Conservation (phyloP, 2,113 vertebrate species). For the Lepus timidus region DNA sequence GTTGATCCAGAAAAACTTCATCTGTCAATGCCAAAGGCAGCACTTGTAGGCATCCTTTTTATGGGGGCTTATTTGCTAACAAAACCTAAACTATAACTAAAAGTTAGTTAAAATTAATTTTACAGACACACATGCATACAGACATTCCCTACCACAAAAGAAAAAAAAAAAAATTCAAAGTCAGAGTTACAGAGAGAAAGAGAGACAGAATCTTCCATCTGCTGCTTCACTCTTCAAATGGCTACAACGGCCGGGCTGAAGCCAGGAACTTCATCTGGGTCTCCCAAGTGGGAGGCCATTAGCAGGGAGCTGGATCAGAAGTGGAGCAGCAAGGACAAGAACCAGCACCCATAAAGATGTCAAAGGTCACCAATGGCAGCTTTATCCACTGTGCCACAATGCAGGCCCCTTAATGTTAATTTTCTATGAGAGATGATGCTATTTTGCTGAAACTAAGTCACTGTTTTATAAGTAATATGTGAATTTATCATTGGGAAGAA, state of each 20-base stretch:
- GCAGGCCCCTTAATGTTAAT: not conserved
- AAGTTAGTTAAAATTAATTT: slow-evolving; percentile 59
- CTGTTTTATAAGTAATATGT: not conserved
- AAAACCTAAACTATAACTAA: slow-evolving; percentile 55
- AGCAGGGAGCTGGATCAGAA: no score
- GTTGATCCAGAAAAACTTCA: slow-evolving; percentile 1
- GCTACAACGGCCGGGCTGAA: no score
- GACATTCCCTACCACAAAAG: not conserved
- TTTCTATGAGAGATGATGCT: not conserved
- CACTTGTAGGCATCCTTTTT: not conserved
- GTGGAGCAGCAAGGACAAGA: no score
- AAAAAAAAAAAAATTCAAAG: not conserved
- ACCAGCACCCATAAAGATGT: no score
- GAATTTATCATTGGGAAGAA: not conserved
- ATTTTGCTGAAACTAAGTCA: not conserved
- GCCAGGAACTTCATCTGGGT: no score
- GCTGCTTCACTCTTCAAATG: no score
- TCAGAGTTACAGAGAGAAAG: not conserved
- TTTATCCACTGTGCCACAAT: no score
- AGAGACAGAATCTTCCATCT: not conserved
- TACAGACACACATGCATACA: not conserved
- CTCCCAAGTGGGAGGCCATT: no score
- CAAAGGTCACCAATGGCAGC: no score
- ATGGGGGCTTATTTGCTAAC: slow-evolving; percentile 45
- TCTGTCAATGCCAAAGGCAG: not conserved